Conservation (phyloP, 2,888 invertebrate species). For the Stramonita haemastoma region DNA sequence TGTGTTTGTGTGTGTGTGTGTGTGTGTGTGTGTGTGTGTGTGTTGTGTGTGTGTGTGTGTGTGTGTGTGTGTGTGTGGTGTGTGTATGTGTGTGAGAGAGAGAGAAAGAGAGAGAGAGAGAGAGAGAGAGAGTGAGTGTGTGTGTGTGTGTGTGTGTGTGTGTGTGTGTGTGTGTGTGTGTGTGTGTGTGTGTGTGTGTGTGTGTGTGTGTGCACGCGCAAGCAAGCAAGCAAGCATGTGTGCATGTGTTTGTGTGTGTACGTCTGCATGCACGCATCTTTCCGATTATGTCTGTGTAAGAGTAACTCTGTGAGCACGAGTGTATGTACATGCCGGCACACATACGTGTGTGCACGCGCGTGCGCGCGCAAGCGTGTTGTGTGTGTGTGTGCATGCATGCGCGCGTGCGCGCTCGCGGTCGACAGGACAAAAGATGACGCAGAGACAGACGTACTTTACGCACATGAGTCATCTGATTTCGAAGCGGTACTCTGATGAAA, state of each 20-base stretch:
- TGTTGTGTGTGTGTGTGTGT: background rate
- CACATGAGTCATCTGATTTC: too few species aligned
- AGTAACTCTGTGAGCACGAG: background rate
- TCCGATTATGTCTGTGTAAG: background rate
- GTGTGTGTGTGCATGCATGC: too few species aligned
- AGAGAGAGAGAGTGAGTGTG: slow-evolving; percentile 30
- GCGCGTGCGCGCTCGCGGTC: background rate
- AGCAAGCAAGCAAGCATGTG: background rate
- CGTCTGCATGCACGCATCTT: background rate
- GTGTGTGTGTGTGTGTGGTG: too few species aligned
- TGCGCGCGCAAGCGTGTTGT: background rate
- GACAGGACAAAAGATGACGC: too few species aligned
- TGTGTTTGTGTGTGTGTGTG: background rate
- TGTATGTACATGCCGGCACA: background rate
- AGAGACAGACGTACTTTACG: too few species aligned
- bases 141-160: too few species aligned
- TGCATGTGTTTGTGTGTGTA: background rate
- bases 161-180: too few species aligned
- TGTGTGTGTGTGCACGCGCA: background rate
- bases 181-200: background rate
- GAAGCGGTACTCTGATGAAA: too few species aligned
- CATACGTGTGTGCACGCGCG: background rate
- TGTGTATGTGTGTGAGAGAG: slow-evolving; percentile 17
- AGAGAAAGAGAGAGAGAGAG: slow-evolving; percentile 31
- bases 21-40: background rate